Evolutionary conservation across 2,797 vertebrate genomes (phyloP).

Genomic region (Malacoctenus gilli): DNA sequence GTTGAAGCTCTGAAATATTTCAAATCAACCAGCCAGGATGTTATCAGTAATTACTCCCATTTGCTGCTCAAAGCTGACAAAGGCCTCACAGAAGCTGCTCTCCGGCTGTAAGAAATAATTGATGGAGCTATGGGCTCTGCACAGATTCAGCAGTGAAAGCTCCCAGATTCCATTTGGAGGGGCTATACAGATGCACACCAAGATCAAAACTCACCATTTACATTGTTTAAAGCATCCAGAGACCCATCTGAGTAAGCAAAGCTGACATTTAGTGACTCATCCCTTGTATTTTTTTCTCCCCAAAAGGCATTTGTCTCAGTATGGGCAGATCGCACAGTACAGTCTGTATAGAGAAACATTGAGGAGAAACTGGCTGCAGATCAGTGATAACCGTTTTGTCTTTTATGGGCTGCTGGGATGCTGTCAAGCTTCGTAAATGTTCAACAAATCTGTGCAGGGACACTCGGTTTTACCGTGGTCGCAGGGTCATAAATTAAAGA

Average conservation of each 20-base stretch:
- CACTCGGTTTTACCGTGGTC: conserved; percentile 6
- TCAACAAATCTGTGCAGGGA: not conserved
- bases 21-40: conserved; percentile 8
- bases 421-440: conserved; percentile 6
- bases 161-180: conserved; percentile 21
- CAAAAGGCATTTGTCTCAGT: conserved; percentile 17
- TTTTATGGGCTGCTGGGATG: conserved; percentile 8
- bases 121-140: not conserved
- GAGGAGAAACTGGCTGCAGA: conserved; percentile 15
- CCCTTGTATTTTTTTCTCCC: conserved; percentile 35
- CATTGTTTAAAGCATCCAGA: conserved; percentile 28
- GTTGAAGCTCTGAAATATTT: conserved; percentile 24
- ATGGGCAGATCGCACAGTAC: conserved; percentile 15
- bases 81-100: conserved; percentile 22
- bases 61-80: conserved; percentile 27
- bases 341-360: conserved; percentile 1
- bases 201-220: conserved; percentile 31
- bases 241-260: conserved; percentile 54
- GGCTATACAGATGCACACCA: conserved; percentile 27
- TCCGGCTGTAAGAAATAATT: conserved; percentile 11
- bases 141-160: conserved; percentile 20
- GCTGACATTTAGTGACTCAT: conserved; percentile 63
- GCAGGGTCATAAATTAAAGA: conserved; percentile 18
- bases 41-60: conserved; percentile 35
- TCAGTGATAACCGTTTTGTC: not conserved